These are phyloP conservation scores for Maniola hyperantus DNA, from an alignment of 2,888 invertebrate species.

Conservation along the genomic window DNA sequence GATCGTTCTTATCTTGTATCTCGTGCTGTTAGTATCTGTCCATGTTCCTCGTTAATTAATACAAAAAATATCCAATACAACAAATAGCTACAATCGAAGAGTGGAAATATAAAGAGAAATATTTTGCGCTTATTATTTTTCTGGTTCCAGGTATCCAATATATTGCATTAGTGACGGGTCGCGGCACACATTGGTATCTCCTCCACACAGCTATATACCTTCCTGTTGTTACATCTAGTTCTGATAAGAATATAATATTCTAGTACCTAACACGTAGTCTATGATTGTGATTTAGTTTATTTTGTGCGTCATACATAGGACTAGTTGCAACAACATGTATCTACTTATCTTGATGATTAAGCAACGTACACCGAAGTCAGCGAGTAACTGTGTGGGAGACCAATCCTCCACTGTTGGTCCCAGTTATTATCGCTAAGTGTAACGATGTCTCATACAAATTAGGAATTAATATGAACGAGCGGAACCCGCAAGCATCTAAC, in stretches of 20 bases:
- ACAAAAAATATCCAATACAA: not conserved
- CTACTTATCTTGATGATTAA: too few relatives aligned
- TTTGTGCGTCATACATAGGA: not conserved
- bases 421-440: too few relatives aligned
- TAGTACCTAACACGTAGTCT: not conserved
- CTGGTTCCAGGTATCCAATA: constrained; percentile 58
- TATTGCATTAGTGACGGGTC: constrained; percentile 66
- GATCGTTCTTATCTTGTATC: too few relatives aligned
- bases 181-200: constrained; percentile 47
- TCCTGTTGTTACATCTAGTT: constrained; percentile 9
- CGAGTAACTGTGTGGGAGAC: too few relatives aligned
- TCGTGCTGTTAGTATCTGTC: not conserved
- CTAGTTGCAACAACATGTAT: too few relatives aligned
- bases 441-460: too few relatives aligned
- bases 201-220: constrained; percentile 13
- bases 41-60: not conserved
- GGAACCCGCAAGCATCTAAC: too few relatives aligned
- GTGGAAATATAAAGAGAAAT: constrained; percentile 15
- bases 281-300: not conserved
- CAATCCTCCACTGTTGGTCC: too few relatives aligned
- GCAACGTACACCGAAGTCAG: too few relatives aligned
- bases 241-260: constrained; percentile 8
- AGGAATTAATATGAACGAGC: too few relatives aligned
- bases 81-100: not conserved
- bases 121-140: constrained; percentile 40